phyloP scores from a whole-genome alignment of 2,113 vertebrate species.

The Hippoglossus stenolepis region DNA sequence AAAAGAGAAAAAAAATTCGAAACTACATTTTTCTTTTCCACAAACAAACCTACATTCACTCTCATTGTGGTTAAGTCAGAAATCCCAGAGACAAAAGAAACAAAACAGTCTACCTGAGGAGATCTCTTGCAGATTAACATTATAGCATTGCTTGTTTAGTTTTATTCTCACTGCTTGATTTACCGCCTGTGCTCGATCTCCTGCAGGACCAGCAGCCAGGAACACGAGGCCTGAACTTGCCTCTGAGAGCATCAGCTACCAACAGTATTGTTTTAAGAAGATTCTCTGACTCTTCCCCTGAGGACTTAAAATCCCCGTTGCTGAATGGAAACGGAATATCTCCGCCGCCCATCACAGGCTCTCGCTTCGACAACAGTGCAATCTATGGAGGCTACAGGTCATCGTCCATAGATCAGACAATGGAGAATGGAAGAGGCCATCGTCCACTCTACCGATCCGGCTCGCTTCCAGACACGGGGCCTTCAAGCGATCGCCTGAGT shows the following conservation, averaged over 20 bases:
- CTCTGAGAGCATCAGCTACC: constrained; percentile 20
- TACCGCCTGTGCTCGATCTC: not conserved
- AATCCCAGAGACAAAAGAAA: not conserved
- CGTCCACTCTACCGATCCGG: constrained; percentile 44
- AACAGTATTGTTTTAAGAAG: constrained; percentile 66
- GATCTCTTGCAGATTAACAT: not conserved
- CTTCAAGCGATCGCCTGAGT: constrained; percentile 24
- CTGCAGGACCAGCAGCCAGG: constrained; percentile 44
- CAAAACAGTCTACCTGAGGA: not conserved
- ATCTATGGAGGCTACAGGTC: constrained; percentile 82
- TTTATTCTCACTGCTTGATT: too few relatives aligned
- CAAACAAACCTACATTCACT: not conserved
- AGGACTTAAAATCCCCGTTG: constrained; percentile 64
- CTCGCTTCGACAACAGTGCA: constrained; percentile 89
- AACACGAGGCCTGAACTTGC: constrained; percentile 20
- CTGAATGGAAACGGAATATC: constrained; percentile 67
- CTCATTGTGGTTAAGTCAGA: not conserved
- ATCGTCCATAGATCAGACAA: constrained; percentile 22
- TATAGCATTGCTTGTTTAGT: not conserved
- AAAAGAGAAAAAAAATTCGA: too few relatives aligned
- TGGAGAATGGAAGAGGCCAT: constrained; percentile 52
- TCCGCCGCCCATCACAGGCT: constrained; percentile 34
- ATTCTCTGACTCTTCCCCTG: constrained; percentile 47
- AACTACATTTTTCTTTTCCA: too few relatives aligned
- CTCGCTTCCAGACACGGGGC: constrained; percentile 68